phyloP scores from a whole-genome alignment of 2,797 vertebrate species.

The Mareca strepera region DNA sequence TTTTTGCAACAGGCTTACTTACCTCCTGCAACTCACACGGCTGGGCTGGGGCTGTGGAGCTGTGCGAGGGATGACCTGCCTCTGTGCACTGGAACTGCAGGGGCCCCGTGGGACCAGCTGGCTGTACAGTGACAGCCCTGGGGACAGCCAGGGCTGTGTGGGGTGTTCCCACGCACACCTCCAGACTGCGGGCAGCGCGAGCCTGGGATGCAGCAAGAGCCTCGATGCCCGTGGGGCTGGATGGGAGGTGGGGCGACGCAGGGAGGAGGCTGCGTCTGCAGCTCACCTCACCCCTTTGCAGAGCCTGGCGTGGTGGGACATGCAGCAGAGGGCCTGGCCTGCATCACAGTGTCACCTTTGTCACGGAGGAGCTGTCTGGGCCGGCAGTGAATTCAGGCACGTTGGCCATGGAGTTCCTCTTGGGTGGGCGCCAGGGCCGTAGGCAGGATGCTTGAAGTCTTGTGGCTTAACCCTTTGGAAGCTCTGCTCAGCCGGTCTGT shows the following conservation, averaged over 20 bases:
- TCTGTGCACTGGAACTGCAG: not conserved
- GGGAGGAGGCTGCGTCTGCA: not conserved
- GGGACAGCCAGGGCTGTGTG: not conserved
- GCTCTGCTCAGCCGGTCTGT: not conserved
- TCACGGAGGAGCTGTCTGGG: not conserved
- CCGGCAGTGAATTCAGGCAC: not conserved
- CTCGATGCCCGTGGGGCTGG: not conserved
- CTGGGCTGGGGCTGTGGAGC: rapidly evolving
- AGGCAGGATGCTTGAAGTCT: not conserved
- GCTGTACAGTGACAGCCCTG: rapidly evolving
- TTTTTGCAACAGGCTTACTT: not conserved
- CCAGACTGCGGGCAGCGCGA: not conserved
- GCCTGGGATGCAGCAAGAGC: not conserved
- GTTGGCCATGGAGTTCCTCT: slow-evolving; percentile 19
- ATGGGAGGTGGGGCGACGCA: rapidly evolving
- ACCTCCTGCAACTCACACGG: not conserved
- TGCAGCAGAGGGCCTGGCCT: not conserved
- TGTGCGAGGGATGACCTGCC: not conserved
- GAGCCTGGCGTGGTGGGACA: rapidly evolving
- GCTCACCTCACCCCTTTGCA: not conserved
- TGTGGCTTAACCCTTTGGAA: slow-evolving; percentile 49
- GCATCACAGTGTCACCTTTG: slow-evolving; percentile 51
- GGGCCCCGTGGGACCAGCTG: not conserved
- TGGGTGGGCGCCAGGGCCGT: slow-evolving; percentile 31
- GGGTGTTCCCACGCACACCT: not conserved